phyloP scores from a whole-genome alignment of 2,888 invertebrate species.

The Balanococcus diminutus region DNA sequence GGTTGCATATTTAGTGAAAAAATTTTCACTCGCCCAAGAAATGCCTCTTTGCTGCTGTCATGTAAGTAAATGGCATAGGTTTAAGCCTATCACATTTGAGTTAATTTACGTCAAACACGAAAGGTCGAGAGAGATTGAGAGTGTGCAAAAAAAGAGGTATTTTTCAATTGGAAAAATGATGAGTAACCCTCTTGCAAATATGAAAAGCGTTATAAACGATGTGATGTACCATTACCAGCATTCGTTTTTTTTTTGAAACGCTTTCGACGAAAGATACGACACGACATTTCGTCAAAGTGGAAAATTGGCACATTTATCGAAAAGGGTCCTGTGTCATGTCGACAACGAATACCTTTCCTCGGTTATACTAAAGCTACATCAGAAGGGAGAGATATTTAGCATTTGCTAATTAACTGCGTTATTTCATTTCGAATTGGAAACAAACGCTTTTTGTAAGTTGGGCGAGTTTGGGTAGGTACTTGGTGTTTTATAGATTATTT shows the following conservation, averaged over 20 bases:
- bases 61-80: neutral
- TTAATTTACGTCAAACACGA: slow-evolving; percentile 1
- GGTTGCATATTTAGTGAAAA: neutral
- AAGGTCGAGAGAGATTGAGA: neutral
- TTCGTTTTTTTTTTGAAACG: neutral
- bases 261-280: neutral
- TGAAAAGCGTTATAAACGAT: slow-evolving; percentile 21
- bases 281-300: slow-evolving; percentile 36
- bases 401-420: neutral
- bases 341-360: neutral
- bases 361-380: neutral
- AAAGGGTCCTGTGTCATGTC: slow-evolving; percentile 24
- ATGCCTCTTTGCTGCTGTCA: neutral
- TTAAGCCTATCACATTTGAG: neutral
- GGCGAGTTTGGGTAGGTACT: neutral
- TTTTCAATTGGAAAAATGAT: neutral
- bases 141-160: neutral
- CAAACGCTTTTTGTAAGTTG: slow-evolving; percentile 7
- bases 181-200: neutral
- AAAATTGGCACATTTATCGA: slow-evolving; percentile 15
- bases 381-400: neutral
- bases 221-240: slow-evolving; percentile 9
- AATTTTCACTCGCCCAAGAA: neutral
- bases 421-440: slow-evolving; percentile 19
- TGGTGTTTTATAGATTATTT: neutral